Conservation (phyloP, 2,888 invertebrate genomes). For the Maniola hyperantus region DNA sequence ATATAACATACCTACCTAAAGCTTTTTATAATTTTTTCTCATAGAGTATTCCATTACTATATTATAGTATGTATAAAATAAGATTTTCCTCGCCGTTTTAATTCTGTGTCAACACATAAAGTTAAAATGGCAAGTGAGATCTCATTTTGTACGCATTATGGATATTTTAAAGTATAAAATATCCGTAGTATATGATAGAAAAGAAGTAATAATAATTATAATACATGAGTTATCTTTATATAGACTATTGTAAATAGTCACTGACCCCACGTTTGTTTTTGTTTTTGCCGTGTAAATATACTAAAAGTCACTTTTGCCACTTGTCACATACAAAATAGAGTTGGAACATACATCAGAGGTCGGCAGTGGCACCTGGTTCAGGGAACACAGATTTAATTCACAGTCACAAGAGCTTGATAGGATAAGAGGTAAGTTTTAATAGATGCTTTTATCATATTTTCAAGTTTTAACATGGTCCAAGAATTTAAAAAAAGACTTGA, state of each 20-base stretch:
- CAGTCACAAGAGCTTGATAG: constrained; percentile 84
- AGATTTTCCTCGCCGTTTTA: too few species aligned
- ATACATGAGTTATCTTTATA: neutral
- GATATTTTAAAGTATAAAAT: too few species aligned
- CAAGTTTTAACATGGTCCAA: constrained; percentile 1
- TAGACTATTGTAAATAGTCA: constrained; percentile 48
- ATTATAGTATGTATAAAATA: too few species aligned
- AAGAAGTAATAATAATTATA: neutral
- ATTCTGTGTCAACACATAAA: too few species aligned
- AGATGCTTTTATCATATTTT: constrained; percentile 11
- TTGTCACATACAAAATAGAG: constrained; percentile 77
- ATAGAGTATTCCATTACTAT: too few species aligned
- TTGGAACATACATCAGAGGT: constrained; percentile 81
- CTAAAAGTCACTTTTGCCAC: constrained; percentile 74
- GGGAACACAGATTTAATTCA: constrained; percentile 85
- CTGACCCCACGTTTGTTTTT: constrained; percentile 58
- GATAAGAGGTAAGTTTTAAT: constrained; percentile 69
- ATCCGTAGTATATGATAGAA: too few species aligned
- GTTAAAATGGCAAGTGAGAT: too few species aligned
- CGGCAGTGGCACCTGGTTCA: constrained; percentile 84
- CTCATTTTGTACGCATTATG: too few species aligned
- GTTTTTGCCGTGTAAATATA: constrained; percentile 80
- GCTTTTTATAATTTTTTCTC: too few species aligned
- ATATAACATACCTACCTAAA: too few species aligned
- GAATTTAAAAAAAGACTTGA: neutral